Conservation (phyloP, 2,888 invertebrate genomes). For the Protula sp. region DNA sequence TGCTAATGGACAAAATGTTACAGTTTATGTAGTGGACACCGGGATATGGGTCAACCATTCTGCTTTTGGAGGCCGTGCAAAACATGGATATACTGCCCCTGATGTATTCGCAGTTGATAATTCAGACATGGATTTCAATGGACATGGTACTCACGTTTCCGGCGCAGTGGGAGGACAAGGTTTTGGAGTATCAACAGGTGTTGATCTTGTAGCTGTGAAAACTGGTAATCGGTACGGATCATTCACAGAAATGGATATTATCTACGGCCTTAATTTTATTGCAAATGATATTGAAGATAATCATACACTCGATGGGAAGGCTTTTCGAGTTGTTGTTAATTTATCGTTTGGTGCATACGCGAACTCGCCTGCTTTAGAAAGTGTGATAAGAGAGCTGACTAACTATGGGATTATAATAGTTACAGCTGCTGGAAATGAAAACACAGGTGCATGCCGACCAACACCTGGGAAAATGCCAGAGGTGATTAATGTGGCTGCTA, state of each 20-base stretch:
- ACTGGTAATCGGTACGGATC: neutral
- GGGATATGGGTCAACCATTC: neutral
- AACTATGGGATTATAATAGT: slow-evolving; percentile 1
- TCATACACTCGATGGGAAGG: neutral
- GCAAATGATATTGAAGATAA: neutral
- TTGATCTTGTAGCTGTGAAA: neutral
- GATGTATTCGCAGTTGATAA: neutral
- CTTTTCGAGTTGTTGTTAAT: neutral
- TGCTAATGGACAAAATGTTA: neutral
- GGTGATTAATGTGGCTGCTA: slow-evolving; percentile 11
- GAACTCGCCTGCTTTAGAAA: neutral
- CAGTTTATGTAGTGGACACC: neutral
- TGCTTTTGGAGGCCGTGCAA: neutral
- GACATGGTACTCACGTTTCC: neutral
- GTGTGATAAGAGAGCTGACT: neutral
- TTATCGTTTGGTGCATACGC: neutral
- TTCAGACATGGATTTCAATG: neutral
- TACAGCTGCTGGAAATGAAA: slow-evolving; percentile 6
- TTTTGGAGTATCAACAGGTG: neutral
- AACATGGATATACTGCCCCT: neutral
- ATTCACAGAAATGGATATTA: neutral
- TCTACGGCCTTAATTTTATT: neutral
- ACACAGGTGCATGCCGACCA: neutral
- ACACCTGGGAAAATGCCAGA: neutral
- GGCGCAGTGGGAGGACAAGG: neutral